Evolutionary conservation across 2,888 invertebrate species (phyloP), one percentile per base, ranked within the genome.

Genomic region (Branchipolynoe longqiensis): DNA sequence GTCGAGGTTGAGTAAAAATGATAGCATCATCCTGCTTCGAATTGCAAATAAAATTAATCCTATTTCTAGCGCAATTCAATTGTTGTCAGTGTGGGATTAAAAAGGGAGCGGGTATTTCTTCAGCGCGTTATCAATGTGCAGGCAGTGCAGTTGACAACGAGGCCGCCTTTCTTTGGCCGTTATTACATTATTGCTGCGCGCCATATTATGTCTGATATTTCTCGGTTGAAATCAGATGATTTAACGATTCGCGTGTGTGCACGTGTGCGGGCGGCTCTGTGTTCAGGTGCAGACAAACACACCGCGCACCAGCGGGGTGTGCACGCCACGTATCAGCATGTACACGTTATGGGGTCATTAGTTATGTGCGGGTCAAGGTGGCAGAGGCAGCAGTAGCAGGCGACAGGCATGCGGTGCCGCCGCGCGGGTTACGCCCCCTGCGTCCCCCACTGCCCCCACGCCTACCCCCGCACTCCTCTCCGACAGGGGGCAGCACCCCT

Each of bases 31-130:
- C 62, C 62, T 62, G 62, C 62, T 28, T 62, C 62, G 62, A 31
- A 62, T 62, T 62, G 62, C 62, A 62, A 62, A 62, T 62, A 62
- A 62, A 62, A 62, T 62, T 62, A 62, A 62, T 62, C 62, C 62
- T 62, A 62, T 62, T 62, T 62, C 62, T 62, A 62, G 62, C 62
- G 62, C 62, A 62, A 62, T 62, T 62, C 62, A 62, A 62, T 62
- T 62, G 62, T 62, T 62, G 62, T 62, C 62, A 62, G 62, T 31
- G n/a, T 31, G 62, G 25, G 31, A 2, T 25, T 28, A 31, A 62
- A 62, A 56, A 62, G 6, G 25, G 25, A 31, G 25, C 31, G 31
- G 62, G 62, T 28, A 62, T 62, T 62, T 62, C 62, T 62, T 62
- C 31, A 62, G 56, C 62, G 31, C 31, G 62, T 62, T 62, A 62